These are phyloP conservation scores for Oxyruncus cristatus DNA, from an alignment of 2,113 vertebrate species.

Conservation along the genomic window DNA sequence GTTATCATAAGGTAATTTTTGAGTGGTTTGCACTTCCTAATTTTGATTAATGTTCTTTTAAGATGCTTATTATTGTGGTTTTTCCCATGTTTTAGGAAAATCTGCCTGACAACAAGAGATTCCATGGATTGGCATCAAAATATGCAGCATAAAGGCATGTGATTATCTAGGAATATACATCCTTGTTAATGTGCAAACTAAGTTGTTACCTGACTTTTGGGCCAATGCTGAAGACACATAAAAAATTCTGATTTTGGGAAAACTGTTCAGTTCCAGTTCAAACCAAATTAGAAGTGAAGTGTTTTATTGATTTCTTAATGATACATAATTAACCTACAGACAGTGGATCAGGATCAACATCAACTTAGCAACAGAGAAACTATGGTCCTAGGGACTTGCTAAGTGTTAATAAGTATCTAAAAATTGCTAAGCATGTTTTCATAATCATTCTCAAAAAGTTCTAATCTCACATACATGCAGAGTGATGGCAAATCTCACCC, in stretches of 20 bases:
- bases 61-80: not conserved
- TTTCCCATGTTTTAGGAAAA: not conserved
- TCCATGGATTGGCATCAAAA: not conserved
- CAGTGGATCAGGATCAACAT: not conserved
- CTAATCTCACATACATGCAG: fast-evolving
- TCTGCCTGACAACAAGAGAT: not conserved
- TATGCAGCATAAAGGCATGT: not conserved
- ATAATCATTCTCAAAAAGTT: not conserved
- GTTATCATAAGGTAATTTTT: not conserved
- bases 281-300: not conserved
- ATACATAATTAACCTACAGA: not conserved
- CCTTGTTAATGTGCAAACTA: not conserved
- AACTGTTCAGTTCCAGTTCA: not conserved
- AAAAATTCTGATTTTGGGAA: not conserved
- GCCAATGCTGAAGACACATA: not conserved
- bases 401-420: not conserved
- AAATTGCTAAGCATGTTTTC: not conserved
- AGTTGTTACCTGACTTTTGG: not conserved
- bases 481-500: not conserved
- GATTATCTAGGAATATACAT: not conserved
- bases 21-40: not conserved
- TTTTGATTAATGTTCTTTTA: not conserved
- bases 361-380: not conserved
- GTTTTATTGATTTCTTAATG: not conserved
- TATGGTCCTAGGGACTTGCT: not conserved